These are phyloP conservation scores for Takifugu flavidus DNA, from an alignment of 2,113 vertebrate genomes.

Conservation along the genomic window DNA sequence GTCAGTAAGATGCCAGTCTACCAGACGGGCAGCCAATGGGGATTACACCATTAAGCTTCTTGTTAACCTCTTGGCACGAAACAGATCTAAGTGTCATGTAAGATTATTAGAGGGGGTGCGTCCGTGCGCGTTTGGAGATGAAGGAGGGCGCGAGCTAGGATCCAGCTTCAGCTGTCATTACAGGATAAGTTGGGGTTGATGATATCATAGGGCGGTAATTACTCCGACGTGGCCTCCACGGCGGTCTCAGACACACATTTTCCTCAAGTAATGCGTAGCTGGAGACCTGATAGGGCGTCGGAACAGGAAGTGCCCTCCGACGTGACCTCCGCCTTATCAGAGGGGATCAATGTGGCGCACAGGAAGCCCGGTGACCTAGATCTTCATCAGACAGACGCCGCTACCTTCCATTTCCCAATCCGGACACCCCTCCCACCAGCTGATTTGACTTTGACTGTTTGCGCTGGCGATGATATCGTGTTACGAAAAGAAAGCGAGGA, in stretches of 20 bases:
- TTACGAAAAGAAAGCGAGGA: conserved; percentile 2
- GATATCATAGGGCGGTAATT: conserved; percentile 58
- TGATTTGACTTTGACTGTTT: conserved; percentile 19
- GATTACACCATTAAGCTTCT: conserved; percentile 60
- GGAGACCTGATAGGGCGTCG: conserved; percentile 46
- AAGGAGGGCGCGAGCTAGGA: conserved; percentile 9
- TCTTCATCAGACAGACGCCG: conserved; percentile 55
- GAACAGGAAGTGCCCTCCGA: conserved; percentile 35
- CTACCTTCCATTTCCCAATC: conserved; percentile 41
- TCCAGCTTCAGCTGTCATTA: conserved; percentile 28
- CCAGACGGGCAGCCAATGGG: conserved; percentile 30
- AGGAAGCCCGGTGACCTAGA: conserved; percentile 65
- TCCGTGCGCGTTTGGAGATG: conserved; percentile 6
- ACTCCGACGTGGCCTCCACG: conserved; percentile 52
- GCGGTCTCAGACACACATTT: conserved; percentile 40
- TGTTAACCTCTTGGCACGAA: conserved; percentile 52
- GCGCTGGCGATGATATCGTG: conserved; percentile 24
- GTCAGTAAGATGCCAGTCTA: conserved; percentile 42
- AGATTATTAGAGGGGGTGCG: conserved; percentile 17
- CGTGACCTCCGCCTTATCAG: conserved; percentile 51
- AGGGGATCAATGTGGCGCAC: conserved; percentile 43
- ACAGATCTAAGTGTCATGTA: conserved; percentile 20
- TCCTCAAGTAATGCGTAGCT: conserved; percentile 49
- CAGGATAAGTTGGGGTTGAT: conserved; percentile 48
- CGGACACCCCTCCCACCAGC: conserved; percentile 25